These are phyloP conservation scores for Mus musculus DNA, from an alignment of 2,113 vertebrate genomes.

Conservation along the genomic window GRCm39 chr14:116179501-116180000, in stretches of 20 bases:
- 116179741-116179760: background rate
- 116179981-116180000: too few species aligned
- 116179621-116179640: too few species aligned
- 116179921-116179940: background rate
- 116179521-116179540: background rate
- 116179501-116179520: background rate
- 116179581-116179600: background rate
- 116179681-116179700: background rate
- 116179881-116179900: background rate
- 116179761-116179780: background rate
- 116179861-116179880: background rate
- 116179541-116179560: background rate
- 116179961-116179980: too few species aligned
- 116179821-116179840: background rate
- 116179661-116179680: background rate
- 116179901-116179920: background rate
- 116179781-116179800: background rate
- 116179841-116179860: background rate
- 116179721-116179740: background rate
- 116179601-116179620: background rate
- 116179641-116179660: background rate
- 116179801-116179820: background rate
- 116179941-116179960: too few species aligned
- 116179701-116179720: constrained; percentile 10
- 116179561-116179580: background rate